A percentile compares a stretch with the other conserved stretches of the same genome.
phyloP scores from a whole-genome alignment of 2,113 vertebrate genomes.

The Clarias batrachus region DNA sequence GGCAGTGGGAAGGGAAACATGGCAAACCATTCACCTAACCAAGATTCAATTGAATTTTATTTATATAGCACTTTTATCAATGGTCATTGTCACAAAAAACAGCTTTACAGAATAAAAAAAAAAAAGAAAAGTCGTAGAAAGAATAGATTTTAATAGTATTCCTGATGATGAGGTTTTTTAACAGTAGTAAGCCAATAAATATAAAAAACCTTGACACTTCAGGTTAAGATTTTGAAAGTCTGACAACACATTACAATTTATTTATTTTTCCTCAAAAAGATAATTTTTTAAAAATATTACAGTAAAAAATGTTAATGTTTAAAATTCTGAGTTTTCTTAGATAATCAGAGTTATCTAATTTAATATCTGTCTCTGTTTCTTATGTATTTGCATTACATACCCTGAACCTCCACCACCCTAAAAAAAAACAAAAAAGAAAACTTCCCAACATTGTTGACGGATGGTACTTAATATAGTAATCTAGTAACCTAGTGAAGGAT shows the following conservation, averaged over 20 bases:
- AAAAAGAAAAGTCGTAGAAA: not conserved
- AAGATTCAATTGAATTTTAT: not conserved
- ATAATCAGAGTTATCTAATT: too few relatives aligned
- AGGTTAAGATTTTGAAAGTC: not conserved
- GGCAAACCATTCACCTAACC: not conserved
- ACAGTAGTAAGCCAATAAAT: not conserved
- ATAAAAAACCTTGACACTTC: not conserved
- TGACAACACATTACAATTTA: not conserved
- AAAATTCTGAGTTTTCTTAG: too few relatives aligned
- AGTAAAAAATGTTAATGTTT: not conserved
- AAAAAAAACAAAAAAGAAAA: too few relatives aligned
- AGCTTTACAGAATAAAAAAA: not conserved
- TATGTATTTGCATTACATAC: too few relatives aligned
- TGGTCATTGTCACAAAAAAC: too few relatives aligned
- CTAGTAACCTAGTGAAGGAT: too few relatives aligned
- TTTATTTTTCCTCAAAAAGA: not conserved
- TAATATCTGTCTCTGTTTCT: too few relatives aligned
- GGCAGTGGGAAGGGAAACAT: not conserved
- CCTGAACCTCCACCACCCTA: too few relatives aligned
- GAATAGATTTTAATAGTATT: not conserved
- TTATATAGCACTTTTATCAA: too few relatives aligned
- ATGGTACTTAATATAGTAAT: too few relatives aligned
- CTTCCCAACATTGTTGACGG: too few relatives aligned
- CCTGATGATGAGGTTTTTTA: not conserved
- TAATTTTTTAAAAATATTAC: not conserved